Evolutionary conservation across 2,888 invertebrate species (phyloP).

Genomic region (Phrixothrix hirtus): DNA sequence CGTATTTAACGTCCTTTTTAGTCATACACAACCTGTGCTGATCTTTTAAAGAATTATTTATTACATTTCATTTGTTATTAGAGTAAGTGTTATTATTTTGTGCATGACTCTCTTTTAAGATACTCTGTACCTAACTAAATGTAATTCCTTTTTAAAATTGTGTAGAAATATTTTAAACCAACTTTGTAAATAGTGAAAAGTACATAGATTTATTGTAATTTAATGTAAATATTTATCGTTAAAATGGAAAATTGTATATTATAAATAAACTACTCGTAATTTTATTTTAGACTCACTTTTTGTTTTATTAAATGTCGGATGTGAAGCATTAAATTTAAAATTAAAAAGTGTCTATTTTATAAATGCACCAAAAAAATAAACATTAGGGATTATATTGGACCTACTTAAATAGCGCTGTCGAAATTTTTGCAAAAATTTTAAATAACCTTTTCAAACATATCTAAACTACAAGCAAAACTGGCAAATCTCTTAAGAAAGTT

Average conservation of each 20-base stretch:
- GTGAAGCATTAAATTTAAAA: no score
- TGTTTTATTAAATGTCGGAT: no score
- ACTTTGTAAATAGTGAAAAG: not conserved
- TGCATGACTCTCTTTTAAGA: not conserved
- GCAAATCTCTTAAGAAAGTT: no score
- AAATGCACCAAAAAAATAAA: no score
- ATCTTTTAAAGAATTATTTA: not conserved
- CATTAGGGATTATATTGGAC: no score
- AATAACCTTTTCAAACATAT: no score
- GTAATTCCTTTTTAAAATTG: not conserved
- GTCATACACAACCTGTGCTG: not conserved
- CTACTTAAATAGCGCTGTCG: no score
- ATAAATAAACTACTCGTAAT: no score
- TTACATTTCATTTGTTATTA: not conserved
- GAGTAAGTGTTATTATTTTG: not conserved
- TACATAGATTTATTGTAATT: not conserved
- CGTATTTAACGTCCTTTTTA: slow-evolving; percentile 11
- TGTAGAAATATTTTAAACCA: not conserved
- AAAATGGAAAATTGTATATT: not conserved
- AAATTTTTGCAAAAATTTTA: no score
- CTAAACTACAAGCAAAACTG: no score
- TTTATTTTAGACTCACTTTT: no score
- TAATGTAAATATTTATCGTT: not conserved
- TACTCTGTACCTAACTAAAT: not conserved
- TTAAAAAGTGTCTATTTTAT: no score